phyloP scores from a whole-genome alignment of 2,113 vertebrate genomes.

The Bos javanicus region DNA sequence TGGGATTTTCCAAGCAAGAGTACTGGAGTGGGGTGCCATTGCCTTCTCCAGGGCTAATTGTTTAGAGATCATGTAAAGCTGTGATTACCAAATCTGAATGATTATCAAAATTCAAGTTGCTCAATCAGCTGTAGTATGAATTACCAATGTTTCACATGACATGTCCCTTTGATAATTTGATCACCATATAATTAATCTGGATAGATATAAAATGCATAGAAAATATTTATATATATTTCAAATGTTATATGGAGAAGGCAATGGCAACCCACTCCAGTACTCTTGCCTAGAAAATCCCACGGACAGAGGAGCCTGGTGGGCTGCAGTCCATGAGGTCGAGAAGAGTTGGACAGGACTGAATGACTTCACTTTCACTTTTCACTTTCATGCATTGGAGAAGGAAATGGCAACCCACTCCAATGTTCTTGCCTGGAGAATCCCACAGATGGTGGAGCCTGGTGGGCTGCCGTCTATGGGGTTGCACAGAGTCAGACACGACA shows the following conservation, averaged over 20 bases:
- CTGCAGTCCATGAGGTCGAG: background rate
- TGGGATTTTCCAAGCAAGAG: too few species aligned
- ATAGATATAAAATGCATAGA: background rate
- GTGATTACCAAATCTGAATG: background rate
- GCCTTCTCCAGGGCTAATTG: background rate
- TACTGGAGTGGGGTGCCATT: too few species aligned
- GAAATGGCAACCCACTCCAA: background rate
- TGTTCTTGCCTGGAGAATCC: background rate
- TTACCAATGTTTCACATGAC: background rate
- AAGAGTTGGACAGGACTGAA: fast-evolving
- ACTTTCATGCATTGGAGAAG: background rate
- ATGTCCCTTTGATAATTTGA: background rate
- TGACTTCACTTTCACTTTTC: background rate
- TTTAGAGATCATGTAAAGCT: background rate
- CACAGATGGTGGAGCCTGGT: background rate
- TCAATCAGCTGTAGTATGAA: background rate
- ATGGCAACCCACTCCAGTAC: background rate
- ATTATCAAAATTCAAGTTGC: background rate
- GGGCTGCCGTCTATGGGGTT: background rate
- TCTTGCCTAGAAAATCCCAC: background rate
- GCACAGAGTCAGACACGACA: fast-evolving
- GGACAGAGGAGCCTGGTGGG: background rate
- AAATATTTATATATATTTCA: background rate
- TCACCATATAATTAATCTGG: background rate
- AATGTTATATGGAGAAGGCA: background rate